Base-by-base conservation (phyloP, 2,113 vertebrate species). In the Xyrauchen texanus region DNA sequence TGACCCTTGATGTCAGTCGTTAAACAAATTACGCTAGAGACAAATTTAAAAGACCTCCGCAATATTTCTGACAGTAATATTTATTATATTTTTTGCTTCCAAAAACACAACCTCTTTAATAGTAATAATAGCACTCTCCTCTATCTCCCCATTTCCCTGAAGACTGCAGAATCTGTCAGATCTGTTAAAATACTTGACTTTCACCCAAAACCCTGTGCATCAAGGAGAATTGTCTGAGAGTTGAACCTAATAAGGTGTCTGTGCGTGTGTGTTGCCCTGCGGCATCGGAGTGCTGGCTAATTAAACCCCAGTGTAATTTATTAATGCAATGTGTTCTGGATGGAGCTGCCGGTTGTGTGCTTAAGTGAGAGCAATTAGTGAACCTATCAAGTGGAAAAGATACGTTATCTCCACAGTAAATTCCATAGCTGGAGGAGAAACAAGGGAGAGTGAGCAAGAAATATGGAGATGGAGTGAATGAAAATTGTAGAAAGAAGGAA, bases 331-430 rank as follows among this genome's bases (percentile, higher is more conserved):
- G 74, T 76, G 67, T 68, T 76, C 64, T 53, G 72, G 49, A 77
- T 81, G 60, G 68, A 62, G 65, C 49, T 57, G 66, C 52, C 12
- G 74, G 75, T 58, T 67, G 63, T 67, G 78, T 61, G 47, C 51
- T 71, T 72, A 72, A 78, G 76, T 66, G 80, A 78, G 75, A 44
- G 68, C 80, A 82, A 72, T 82, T 82, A 82, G 75, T 68, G 60
- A 77, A 51, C 53, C 53, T 49, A 77, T 65, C 75, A 72, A 47
- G 80, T 42, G 68, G 68, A 82, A 82, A 72, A 68, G 68, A 82
- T 77, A 9, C 61, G 67, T 72, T 82, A 82, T 77, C 68, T 58
- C 52, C 52, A 4, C 68, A 71, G 68, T 51, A 73, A 70, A 60
- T 68, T 55, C 75, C 53, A 53, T 67, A 60, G 69, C 80, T 77